Evolutionary conservation across 2,888 invertebrate genomes (phyloP), one percentile per base, ranked within the genome.

Genomic region (Geophilus truncorum): DNA sequence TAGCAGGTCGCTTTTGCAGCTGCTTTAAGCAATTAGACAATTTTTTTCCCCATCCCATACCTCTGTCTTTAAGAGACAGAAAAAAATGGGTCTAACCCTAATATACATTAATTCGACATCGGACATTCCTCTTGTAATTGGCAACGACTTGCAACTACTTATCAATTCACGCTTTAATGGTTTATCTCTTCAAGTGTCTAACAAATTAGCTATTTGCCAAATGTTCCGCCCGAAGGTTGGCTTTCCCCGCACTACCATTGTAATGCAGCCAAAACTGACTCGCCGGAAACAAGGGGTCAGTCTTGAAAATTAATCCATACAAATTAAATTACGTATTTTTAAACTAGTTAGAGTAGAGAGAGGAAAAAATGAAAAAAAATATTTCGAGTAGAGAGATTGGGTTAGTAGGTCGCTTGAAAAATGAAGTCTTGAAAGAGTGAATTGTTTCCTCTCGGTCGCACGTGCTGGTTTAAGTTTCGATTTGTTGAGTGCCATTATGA

Each of bases 131-230:
- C n/a, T n/a, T n/a, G n/a, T 70, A 70, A 70, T 70, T 70, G 70
- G 70, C 70, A 28, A 1, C 70, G 28, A 3, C 28, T n/a, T 28
- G 12, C 70, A 25, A 25, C 70, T 28, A 25, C 25, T 70, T 70
- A 70, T 70, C 70, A 70, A 70, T 70, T 70, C 28, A 70, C 70
- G 70, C 70, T 70, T 70, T 70, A 70, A 70, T 70, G 28, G 28
- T 70, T 70, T 28, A 70, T 70, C 70, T 70, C 25, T 15, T 28
- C 70, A 25, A 70, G 70, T 70, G 70, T 70, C 10, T 28, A n/a
- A 70, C 28, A 70, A 70, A 70, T 70, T 70, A 70, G 70, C 70
- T 12, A 70, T 70, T 70, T 70, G 70, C 70, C 70, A 70, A 70
- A 70, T 70, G 70, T 28, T 70, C 70, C 70, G 70, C 70, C 70